Percentiles rank a stretch among this genome's conserved stretches.
These are phyloP conservation scores for Drosophila tani DNA, from an alignment of 1,140 invertebrate species.

Conservation along the genomic window DNA sequence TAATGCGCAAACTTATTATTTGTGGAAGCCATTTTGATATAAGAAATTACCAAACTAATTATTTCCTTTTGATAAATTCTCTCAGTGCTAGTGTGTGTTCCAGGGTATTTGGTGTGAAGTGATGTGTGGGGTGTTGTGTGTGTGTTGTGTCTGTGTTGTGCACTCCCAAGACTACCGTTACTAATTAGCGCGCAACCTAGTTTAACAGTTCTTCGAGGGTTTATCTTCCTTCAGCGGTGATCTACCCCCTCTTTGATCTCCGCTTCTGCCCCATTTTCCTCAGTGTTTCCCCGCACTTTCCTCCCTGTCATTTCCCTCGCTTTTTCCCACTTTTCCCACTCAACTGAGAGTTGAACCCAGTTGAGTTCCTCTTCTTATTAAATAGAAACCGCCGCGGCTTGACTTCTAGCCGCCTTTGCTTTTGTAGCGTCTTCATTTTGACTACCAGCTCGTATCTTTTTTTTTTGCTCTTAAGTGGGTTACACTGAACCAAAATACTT, in stretches of 20 bases:
- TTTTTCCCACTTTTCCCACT: constrained; percentile 34
- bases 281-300: neutral
- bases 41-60: neutral
- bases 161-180: constrained; percentile 71
- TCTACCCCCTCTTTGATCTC: constrained; percentile 24
- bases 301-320: neutral
- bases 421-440: constrained; percentile 37
- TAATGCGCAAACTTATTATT: neutral
- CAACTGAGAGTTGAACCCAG: constrained; percentile 32
- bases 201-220: constrained; percentile 76
- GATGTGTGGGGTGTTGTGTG: constrained; percentile 57
- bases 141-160: constrained; percentile 50
- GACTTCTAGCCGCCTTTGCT: constrained; percentile 58
- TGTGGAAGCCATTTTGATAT: constrained; percentile 6
- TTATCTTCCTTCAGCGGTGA: constrained; percentile 48
- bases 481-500: constrained; percentile 14
- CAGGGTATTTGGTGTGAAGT: constrained; percentile 14
- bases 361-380: constrained; percentile 65
- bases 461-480: neutral
- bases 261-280: neutral
- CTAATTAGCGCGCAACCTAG: constrained; percentile 80
- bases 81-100: constrained; percentile 28
- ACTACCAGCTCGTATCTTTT: constrained; percentile 9
- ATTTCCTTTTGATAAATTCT: neutral
- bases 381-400: constrained; percentile 53